Percentiles rank a stretch among this genome's conserved stretches.
Conservation (phyloP, 2,113 vertebrate genomes). For the Chloropsis cyanopogon region DNA sequence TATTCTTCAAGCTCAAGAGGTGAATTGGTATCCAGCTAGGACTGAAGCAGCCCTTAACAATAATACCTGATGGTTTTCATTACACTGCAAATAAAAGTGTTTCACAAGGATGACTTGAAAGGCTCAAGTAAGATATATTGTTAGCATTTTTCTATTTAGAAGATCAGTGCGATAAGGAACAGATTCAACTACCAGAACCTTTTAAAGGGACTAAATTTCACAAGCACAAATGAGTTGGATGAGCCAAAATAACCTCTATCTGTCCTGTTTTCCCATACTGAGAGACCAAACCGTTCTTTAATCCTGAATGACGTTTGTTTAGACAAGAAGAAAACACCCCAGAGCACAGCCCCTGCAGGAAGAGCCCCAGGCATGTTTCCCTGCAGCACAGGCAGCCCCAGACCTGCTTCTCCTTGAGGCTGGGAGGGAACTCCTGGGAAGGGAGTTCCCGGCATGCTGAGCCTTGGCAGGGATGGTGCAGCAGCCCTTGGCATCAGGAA, state of each 20-base stretch:
- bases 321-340: not conserved
- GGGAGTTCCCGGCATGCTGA: accelerated
- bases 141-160: constrained; percentile 48
- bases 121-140: constrained; percentile 54
- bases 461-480: not conserved
- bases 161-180: constrained; percentile 34
- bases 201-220: constrained; percentile 20
- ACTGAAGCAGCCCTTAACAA: constrained; percentile 58
- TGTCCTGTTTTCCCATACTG: not conserved
- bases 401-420: not conserved
- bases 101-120: constrained; percentile 63
- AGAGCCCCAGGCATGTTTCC: accelerated
- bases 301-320: not conserved
- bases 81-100: constrained; percentile 59
- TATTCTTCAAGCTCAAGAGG: constrained; percentile 18
- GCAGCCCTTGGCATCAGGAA: not conserved
- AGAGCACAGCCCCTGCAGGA: not conserved
- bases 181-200: constrained; percentile 48
- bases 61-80: constrained; percentile 62
- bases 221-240: not conserved
- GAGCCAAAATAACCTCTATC: constrained; percentile 4
- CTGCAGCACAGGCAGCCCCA: accelerated
- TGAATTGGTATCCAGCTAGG: constrained; percentile 65
- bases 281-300: not conserved
- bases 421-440: no score